Conservation (phyloP, 2,113 vertebrate genomes). For the Dromiciops gliroides region DNA sequence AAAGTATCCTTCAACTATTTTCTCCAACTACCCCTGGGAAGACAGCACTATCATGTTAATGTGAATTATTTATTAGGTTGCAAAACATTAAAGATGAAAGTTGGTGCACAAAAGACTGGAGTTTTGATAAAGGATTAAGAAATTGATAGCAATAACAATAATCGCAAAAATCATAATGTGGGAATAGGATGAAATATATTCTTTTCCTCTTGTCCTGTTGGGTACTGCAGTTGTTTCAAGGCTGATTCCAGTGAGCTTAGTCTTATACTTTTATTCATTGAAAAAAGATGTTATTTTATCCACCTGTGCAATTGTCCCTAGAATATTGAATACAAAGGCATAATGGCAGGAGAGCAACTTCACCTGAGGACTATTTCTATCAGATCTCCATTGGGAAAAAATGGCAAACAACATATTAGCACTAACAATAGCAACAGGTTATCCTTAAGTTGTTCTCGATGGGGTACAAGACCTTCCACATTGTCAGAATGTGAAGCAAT, state of each 20-base stretch:
- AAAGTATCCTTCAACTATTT: not conserved
- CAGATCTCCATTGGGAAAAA: not conserved
- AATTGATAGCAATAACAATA: not conserved
- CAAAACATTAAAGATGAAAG: not conserved
- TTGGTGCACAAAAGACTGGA: not conserved
- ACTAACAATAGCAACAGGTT: not conserved
- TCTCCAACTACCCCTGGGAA: not conserved
- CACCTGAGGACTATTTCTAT: not conserved
- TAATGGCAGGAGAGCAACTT: not conserved
- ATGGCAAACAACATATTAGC: not conserved
- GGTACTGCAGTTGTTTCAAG: not conserved
- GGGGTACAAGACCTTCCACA: not conserved
- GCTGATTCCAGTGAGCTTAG: not conserved
- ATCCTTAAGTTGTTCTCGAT: not conserved
- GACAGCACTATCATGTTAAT: not conserved
- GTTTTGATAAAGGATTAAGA: not conserved
- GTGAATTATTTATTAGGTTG: not conserved
- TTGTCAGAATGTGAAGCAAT: not conserved
- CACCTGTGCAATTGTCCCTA: not conserved
- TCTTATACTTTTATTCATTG: not conserved
- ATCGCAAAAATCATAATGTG: too few species aligned
- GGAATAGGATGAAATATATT: not conserved
- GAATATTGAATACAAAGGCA: not conserved
- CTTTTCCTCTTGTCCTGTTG: not conserved
- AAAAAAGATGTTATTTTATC: not conserved